These are phyloP conservation scores for Agapornis canus DNA, from an alignment of 2,797 vertebrate species.

Conservation along the genomic window DNA sequence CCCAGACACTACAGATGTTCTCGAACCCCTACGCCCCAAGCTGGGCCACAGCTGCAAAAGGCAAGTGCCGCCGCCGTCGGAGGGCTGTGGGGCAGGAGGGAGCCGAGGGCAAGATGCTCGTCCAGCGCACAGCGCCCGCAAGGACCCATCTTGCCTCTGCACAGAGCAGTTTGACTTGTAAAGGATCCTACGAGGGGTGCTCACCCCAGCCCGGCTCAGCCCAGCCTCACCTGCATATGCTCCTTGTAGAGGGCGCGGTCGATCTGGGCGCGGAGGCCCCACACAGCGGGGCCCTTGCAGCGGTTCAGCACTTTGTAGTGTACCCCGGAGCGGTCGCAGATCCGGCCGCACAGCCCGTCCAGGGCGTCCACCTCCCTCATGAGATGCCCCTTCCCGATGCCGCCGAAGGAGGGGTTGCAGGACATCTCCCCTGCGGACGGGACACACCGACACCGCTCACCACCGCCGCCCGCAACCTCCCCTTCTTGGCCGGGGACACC, in stretches of 20 bases:
- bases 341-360: conserved; percentile 90
- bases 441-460: neutral
- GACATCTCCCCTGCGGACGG: conserved; percentile 88
- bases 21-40: neutral
- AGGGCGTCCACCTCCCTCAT: conserved; percentile 92
- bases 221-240: conserved; percentile 86
- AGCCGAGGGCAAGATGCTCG: neutral
- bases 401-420: conserved; percentile 95
- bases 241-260: conserved; percentile 87
- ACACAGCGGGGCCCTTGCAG: conserved; percentile 92
- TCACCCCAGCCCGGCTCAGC: too few species aligned
- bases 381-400: conserved; percentile 96
- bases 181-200: neutral
- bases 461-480: neutral
- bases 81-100: neutral
- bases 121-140: neutral
- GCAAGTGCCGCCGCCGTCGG: neutral
- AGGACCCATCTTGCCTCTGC: neutral
- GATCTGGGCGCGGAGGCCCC: conserved; percentile 94
- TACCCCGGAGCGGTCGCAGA: conserved; percentile 90
- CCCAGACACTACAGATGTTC: neutral
- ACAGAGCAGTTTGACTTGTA: neutral
- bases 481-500: too few species aligned
- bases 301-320: conserved; percentile 94
- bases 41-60: neutral